Conservation (phyloP, 2,797 vertebrate genomes). For the Periparus ater region DNA sequence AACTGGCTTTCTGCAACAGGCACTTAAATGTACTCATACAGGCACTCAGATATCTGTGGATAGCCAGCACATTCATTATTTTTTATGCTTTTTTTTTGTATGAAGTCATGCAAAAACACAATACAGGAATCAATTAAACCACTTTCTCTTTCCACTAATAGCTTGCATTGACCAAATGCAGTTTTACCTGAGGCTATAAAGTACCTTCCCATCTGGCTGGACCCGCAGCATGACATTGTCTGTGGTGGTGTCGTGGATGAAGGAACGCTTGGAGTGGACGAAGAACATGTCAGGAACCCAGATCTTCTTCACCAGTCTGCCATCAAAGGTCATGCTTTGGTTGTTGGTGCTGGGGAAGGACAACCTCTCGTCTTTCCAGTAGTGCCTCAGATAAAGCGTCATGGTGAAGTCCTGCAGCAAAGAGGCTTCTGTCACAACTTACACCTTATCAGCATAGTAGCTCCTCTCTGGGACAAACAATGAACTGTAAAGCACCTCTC, state of each 20-base stretch:
- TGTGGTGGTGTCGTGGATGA: constrained; percentile 97
- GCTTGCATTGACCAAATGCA: not conserved
- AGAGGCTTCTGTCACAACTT: not conserved
- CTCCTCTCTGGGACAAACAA: not conserved
- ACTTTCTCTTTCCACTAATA: not conserved
- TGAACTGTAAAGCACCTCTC: not conserved
- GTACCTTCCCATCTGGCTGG: constrained; percentile 94
- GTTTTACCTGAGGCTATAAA: constrained; percentile 94
- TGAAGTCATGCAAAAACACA: not conserved
- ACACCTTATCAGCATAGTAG: not conserved
- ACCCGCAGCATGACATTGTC: constrained; percentile 98
- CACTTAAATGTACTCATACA: not conserved
- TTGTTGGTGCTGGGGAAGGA: constrained; percentile 95
- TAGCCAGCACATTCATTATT: not conserved
- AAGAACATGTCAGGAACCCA: constrained; percentile 99
- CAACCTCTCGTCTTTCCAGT: constrained; percentile 96
- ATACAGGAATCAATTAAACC: not conserved
- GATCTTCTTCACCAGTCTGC: constrained; percentile 96
- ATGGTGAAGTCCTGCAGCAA: constrained; percentile 93
- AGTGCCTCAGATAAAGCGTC: constrained; percentile 95
- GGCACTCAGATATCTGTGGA: not conserved
- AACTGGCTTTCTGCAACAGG: not conserved
- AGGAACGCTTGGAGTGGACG: constrained; percentile 96
- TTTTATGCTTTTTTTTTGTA: not conserved
- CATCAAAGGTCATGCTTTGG: constrained; percentile 98